These are phyloP conservation scores for Zophobas atratus DNA, from an alignment of 1,140 invertebrate genomes.

Conservation along the genomic window DNA sequence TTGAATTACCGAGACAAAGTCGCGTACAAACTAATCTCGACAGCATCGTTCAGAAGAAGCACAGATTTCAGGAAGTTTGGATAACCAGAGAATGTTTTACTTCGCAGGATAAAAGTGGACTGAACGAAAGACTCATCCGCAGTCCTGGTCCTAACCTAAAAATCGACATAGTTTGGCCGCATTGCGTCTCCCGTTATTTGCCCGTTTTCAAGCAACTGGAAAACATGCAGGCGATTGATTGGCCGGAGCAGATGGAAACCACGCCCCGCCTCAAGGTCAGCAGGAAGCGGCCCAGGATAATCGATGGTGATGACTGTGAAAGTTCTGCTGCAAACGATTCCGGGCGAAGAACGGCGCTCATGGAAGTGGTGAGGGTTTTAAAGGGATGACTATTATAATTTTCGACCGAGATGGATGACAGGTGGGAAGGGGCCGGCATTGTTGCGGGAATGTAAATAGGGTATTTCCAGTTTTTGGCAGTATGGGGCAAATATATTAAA, in stretches of 20 bases:
- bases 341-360: not conserved
- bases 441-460: too few species aligned
- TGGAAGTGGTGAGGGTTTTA: not conserved
- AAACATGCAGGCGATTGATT: constrained; percentile 16
- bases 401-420: not conserved
- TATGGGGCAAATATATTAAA: too few species aligned
- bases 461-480: too few species aligned
- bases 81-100: not conserved
- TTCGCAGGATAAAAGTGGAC: constrained; percentile 24
- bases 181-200: constrained; percentile 44
- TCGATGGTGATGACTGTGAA: constrained; percentile 37
- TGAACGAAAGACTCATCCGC: constrained; percentile 27
- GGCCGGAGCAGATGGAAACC: not conserved
- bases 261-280: constrained; percentile 36
- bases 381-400: not conserved
- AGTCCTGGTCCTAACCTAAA: constrained; percentile 47
- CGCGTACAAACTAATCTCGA: not conserved
- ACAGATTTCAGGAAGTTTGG: too few species aligned
- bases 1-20: not conserved
- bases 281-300: constrained; percentile 24
- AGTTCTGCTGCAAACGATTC: constrained; percentile 23
- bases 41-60: not conserved
- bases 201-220: constrained; percentile 48
- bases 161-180: constrained; percentile 43
- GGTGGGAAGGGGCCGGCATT: not conserved